Evolutionary conservation across 2,113 vertebrate genomes (phyloP), one percentile per base, ranked within the genome.

Genomic region (Butastur rufipennis): DNA sequence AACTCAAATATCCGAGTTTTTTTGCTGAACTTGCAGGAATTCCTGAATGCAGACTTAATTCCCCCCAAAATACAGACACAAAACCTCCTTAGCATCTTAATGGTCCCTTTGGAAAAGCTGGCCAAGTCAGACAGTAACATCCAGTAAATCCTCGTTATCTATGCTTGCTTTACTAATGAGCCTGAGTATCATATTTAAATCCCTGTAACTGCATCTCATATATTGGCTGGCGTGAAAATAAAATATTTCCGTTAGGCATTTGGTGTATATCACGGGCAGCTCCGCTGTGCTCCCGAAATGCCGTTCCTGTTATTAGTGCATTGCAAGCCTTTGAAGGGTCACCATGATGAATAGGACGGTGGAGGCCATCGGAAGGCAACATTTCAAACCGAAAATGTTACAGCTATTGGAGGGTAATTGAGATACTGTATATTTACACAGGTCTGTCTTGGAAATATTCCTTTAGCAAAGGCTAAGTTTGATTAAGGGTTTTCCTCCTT

Each of bases 71-170:
- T 32, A 52, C 55, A 34, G 77, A 90, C 43, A 78, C 36, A 81
- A 92, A 81, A 48, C 72, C 78, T 71, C 29, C 78, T 72, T 94
- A 53, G 86, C 66, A 79, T 92, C 84, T 94, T 95, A 95, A 92
- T 52, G 65, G 62, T 55, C 68, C 75, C 67, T 91, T 67, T 92
- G 84, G 88, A 94, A 87, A 72, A 87, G 66, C 86, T 75, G 81
- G 65, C 93, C 86, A 80, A 95, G 84, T 73, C 81, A 79, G 94
- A 91, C 9, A 10, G 86, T 68, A 91, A 75, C 7, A 4, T 94
- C 75, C 77, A 82, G 91, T 94, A 96, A 95, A 95, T 95, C 93
- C 93, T 92, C 67, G 81, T 95, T 96, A 89, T 95, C 93, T 93
- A 13, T 86, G 92, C 92, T 97, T 95, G 95, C 89, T 83, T 95